These are phyloP conservation scores for Dilophus febrilis DNA, from an alignment of 2,888 invertebrate genomes.

Conservation along the genomic window DNA sequence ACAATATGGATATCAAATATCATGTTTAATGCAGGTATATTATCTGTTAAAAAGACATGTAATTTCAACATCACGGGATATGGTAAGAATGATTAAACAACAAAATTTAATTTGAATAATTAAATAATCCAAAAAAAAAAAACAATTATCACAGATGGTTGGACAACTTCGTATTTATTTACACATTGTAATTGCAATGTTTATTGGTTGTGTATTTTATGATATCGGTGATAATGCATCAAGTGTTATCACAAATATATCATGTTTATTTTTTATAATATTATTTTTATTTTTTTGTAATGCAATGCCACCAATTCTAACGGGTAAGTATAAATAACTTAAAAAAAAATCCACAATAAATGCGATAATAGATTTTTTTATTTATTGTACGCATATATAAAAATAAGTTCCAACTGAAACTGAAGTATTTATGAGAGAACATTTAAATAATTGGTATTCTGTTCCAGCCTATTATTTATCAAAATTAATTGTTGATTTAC, in stretches of 20 bases:
- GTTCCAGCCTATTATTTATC: slow-evolving; percentile 65
- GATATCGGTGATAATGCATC: slow-evolving; percentile 69
- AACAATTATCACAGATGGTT: too few relatives aligned
- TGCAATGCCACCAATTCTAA: slow-evolving; percentile 72
- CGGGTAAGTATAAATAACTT: slow-evolving; percentile 47
- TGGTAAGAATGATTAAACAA: slow-evolving; percentile 19
- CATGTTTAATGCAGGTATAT: slow-evolving; percentile 27
- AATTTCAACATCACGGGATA: slow-evolving; percentile 26
- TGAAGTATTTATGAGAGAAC: slow-evolving; percentile 59
- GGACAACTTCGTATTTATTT: slow-evolving; percentile 51
- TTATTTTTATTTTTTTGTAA: slow-evolving; percentile 89
- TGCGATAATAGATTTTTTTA: background rate
- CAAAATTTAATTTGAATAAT: background rate
- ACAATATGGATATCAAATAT: slow-evolving; percentile 20
- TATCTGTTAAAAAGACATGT: slow-evolving; percentile 34
- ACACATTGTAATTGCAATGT: slow-evolving; percentile 59
- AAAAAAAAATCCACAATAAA: background rate
- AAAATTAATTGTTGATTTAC: slow-evolving; percentile 59
- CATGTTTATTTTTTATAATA: slow-evolving; percentile 73
- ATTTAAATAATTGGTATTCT: slow-evolving; percentile 80
- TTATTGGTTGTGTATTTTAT: slow-evolving; percentile 68
- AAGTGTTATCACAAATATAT: slow-evolving; percentile 66
- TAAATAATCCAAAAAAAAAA: background rate
- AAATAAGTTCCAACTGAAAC: slow-evolving; percentile 58
- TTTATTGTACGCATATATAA: background rate